These are phyloP conservation scores for Amphiprion ocellaris DNA, from an alignment of 2,113 vertebrate species.

Conservation along the genomic window DNA sequence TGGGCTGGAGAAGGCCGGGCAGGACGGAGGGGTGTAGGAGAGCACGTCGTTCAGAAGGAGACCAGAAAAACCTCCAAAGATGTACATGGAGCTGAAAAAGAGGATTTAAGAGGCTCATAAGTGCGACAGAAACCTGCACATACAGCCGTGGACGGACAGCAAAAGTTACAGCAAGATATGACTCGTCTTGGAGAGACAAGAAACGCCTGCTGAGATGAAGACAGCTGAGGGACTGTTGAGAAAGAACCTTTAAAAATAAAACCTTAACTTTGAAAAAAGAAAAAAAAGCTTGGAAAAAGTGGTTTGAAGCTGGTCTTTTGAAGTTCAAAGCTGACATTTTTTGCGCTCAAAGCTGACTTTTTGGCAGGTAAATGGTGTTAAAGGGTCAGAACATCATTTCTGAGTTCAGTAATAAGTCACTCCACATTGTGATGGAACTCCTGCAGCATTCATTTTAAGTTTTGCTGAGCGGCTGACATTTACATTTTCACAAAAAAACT, in stretches of 20 bases:
- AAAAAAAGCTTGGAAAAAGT: no score
- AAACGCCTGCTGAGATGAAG: background rate
- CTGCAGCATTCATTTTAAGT: background rate
- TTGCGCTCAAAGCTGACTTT: slow-evolving; percentile 36
- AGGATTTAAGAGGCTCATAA: background rate
- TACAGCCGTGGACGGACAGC: background rate
- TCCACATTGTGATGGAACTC: background rate
- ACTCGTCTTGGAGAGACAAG: background rate
- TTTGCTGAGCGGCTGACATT: background rate
- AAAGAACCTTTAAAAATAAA: slow-evolving; percentile 31
- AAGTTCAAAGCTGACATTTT: slow-evolving; percentile 69
- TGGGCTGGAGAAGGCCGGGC: slow-evolving; percentile 77
- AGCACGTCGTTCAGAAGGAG: slow-evolving; percentile 90
- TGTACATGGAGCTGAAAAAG: slow-evolving; percentile 87
- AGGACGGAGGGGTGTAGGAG: slow-evolving; percentile 85
- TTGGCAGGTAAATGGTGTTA: slow-evolving; percentile 20
- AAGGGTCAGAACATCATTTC: slow-evolving; percentile 39
- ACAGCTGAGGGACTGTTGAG: background rate
- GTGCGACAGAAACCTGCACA: background rate
- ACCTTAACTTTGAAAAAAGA: slow-evolving; percentile 15
- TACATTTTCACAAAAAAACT: background rate
- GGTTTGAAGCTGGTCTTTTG: slow-evolving; percentile 15
- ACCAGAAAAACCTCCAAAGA: slow-evolving; percentile 93
- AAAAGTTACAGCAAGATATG: background rate
- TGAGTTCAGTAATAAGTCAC: slow-evolving; percentile 10